Conservation (phyloP, 2,888 invertebrate genomes). For the Dryocosmus kuriphilus region DNA sequence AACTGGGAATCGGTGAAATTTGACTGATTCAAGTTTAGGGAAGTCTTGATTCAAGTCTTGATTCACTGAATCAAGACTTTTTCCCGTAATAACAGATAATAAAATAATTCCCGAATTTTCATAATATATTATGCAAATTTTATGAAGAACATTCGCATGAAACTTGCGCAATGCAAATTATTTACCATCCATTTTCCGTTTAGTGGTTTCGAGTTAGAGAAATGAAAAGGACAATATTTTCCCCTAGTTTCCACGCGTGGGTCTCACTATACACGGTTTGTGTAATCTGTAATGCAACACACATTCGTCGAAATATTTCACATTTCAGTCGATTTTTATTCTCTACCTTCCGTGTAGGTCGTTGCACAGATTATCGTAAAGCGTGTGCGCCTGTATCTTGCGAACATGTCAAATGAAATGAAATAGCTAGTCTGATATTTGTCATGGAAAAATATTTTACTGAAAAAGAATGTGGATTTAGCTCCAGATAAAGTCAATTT, state of each 20-base stretch:
- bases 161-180: not conserved
- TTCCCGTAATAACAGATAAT: no score
- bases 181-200: not conserved
- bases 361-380: conserved; percentile 31
- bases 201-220: not conserved
- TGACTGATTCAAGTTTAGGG: no score
- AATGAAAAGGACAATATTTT: not conserved
- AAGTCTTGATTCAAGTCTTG: no score
- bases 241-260: conserved; percentile 8
- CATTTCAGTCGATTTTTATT: conserved; percentile 31
- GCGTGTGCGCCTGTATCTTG: conserved; percentile 15
- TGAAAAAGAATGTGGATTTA: conserved; percentile 25
- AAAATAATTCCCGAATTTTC: no score
- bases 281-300: conserved; percentile 10
- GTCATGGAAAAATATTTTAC: conserved; percentile 27
- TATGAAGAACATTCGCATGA: not conserved
- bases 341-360: conserved; percentile 31
- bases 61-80: no score
- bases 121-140: not conserved
- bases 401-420: conserved; percentile 37
- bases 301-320: conserved; percentile 31
- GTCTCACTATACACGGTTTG: not conserved
- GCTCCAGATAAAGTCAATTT: conserved; percentile 5
- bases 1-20: no score
- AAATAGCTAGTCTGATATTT: conserved; percentile 32